A percentile compares a stretch with the other conserved stretches of the same genome.
Conservation (phyloP, 2,797 vertebrate genomes). For the Danionella dracula region DNA sequence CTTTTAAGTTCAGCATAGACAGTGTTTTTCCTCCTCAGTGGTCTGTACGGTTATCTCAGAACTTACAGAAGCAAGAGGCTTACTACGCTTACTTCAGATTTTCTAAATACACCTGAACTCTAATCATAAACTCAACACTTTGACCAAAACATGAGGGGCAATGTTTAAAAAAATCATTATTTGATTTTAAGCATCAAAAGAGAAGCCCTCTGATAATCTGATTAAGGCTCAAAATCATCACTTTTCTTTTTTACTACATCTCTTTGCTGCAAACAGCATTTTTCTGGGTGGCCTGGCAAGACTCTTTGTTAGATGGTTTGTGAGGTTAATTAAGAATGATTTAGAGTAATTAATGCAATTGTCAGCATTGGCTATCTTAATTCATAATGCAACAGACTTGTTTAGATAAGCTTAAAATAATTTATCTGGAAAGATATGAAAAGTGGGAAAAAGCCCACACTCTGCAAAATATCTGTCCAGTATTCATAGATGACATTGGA, state of each 20-base stretch:
- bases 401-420: conserved; percentile 5
- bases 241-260: background rate
- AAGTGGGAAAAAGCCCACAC: background rate
- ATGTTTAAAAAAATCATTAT: no score
- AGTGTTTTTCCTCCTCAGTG: conserved; percentile 38
- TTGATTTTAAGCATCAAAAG: conserved; percentile 52
- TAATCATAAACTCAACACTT: conserved; percentile 49
- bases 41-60: conserved; percentile 45
- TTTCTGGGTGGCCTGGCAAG: conserved; percentile 26
- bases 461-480: background rate
- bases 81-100: background rate
- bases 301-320: conserved; percentile 56
- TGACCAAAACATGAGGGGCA: conserved; percentile 43
- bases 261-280: conserved; percentile 27
- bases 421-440: conserved; percentile 6
- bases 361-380: conserved; percentile 68
- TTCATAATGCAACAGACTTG: conserved; percentile 45
- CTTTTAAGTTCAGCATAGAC: conserved; percentile 73
- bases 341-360: conserved; percentile 72
- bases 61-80: background rate
- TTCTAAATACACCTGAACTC: background rate
- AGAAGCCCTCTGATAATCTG: conserved; percentile 43
- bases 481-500: background rate
- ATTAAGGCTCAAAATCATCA: background rate
- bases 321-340: conserved; percentile 70